These are phyloP conservation scores for Sminthurides bifidus DNA, from an alignment of 1,140 invertebrate species.

Conservation along the genomic window DNA sequence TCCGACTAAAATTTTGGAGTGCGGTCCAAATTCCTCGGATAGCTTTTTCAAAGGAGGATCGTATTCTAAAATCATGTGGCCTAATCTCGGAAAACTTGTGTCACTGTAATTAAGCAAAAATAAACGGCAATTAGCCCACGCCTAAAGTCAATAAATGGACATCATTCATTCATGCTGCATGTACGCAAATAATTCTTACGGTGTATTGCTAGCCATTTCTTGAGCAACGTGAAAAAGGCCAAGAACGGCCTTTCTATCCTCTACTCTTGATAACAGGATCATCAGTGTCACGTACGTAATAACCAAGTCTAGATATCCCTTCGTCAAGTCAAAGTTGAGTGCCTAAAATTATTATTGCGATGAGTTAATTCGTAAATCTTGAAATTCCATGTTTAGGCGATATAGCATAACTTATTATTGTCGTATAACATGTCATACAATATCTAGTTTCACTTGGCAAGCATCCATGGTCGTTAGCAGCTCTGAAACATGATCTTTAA, in stretches of 20 bases:
- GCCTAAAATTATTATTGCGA: conserved; percentile 43
- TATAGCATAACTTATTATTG: no score
- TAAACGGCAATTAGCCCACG: not conserved
- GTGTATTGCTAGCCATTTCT: conserved; percentile 79
- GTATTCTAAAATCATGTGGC: conserved; percentile 96
- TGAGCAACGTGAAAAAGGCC: conserved; percentile 95
- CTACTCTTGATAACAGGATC: conserved; percentile 89
- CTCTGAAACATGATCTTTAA: conserved; percentile 96
- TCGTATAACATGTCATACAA: conserved; percentile 49
- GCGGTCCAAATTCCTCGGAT: conserved; percentile 91
- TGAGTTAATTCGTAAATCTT: not conserved
- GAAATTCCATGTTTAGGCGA: no score
- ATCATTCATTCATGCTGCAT: not conserved
- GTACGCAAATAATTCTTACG: conserved; percentile 36
- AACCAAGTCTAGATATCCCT: conserved; percentile 88
- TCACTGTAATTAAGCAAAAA: conserved; percentile 42
- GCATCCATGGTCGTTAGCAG: conserved; percentile 96
- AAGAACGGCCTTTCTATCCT: conserved; percentile 92
- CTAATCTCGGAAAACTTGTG: conserved; percentile 81
- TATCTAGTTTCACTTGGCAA: conserved; percentile 85
- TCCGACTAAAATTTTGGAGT: conserved; percentile 71
- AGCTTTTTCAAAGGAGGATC: conserved; percentile 91
- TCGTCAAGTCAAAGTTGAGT: conserved; percentile 91
- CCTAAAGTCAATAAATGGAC: not conserved
- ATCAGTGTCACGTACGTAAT: conserved; percentile 88